These are phyloP conservation scores for Folsomia candida DNA, from an alignment of 2,888 invertebrate species.

Conservation along the genomic window DNA sequence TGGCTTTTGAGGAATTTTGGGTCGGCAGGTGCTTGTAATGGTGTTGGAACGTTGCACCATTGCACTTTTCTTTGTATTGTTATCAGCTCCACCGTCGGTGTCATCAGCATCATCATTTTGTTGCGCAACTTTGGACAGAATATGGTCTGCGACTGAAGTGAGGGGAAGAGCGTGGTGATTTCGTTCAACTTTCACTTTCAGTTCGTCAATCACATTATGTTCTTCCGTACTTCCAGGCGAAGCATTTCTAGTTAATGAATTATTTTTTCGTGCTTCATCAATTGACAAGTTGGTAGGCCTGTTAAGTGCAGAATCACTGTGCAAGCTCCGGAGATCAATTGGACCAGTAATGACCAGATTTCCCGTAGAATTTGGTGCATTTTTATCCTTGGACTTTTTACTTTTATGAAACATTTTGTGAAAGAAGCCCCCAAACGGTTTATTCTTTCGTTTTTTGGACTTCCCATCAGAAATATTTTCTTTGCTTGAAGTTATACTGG, in stretches of 20 bases:
- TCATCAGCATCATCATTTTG: slow-evolving; percentile 7
- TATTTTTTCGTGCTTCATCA: background rate
- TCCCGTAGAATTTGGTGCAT: background rate
- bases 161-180: slow-evolving; percentile 16
- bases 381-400: slow-evolving; percentile 25
- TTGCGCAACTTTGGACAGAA: background rate
- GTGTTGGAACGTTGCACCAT: background rate
- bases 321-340: slow-evolving; percentile 34
- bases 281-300: slow-evolving; percentile 8
- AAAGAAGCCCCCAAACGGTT: slow-evolving; percentile 40
- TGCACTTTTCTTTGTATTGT: background rate
- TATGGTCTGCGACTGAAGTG: background rate
- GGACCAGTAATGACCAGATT: slow-evolving; percentile 45
- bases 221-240: background rate
- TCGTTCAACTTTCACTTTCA: slow-evolving; percentile 43
- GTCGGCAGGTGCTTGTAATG: slow-evolving; percentile 1
- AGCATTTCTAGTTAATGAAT: slow-evolving; percentile 2
- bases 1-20: slow-evolving; percentile 17
- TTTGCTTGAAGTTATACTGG: slow-evolving; percentile 15
- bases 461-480: slow-evolving; percentile 28
- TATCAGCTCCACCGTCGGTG: background rate
- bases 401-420: slow-evolving; percentile 47
- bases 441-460: slow-evolving; percentile 32
- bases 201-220: slow-evolving; percentile 37
- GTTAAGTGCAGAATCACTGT: background rate